phyloP scores from a whole-genome alignment of 2,113 vertebrate genomes.

The Gadus macrocephalus region DNA sequence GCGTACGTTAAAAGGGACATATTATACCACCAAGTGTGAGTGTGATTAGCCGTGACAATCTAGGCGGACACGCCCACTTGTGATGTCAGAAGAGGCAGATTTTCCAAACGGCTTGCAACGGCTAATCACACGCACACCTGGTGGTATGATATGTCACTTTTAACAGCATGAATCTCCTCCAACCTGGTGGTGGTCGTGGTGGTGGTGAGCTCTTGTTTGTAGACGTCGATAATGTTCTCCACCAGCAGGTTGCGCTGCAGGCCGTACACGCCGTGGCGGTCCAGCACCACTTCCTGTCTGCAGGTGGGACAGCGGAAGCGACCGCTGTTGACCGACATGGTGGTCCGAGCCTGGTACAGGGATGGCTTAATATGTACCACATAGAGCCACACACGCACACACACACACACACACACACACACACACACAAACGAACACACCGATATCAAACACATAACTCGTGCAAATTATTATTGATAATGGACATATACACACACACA shows the following conservation, averaged over 20 bases:
- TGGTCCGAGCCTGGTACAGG: slow-evolving; percentile 57
- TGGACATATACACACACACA: background rate
- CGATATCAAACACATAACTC: slow-evolving; percentile 1
- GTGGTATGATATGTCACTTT: no score
- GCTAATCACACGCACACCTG: no score
- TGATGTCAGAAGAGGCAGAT: no score
- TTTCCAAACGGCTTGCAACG: no score
- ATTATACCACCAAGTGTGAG: no score
- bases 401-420: slow-evolving; percentile 4
- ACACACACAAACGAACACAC: background rate
- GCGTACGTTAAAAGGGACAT: no score
- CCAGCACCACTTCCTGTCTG: slow-evolving; percentile 59
- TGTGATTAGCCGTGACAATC: no score
- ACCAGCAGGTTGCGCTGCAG: slow-evolving; percentile 77
- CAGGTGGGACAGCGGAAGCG: slow-evolving; percentile 68
- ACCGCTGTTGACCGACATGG: slow-evolving; percentile 54
- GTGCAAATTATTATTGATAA: background rate
- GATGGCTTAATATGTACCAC: background rate
- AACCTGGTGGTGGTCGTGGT: slow-evolving; percentile 43
- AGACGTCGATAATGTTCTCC: slow-evolving; percentile 78
- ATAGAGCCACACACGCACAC: slow-evolving; percentile 1
- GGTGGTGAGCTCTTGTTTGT: slow-evolving; percentile 70
- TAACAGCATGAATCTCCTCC: background rate
- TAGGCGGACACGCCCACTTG: no score
- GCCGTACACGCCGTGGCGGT: slow-evolving; percentile 77